These are phyloP conservation scores for Rhagium mordax DNA, from an alignment of 2,888 invertebrate species.

Conservation along the genomic window DNA sequence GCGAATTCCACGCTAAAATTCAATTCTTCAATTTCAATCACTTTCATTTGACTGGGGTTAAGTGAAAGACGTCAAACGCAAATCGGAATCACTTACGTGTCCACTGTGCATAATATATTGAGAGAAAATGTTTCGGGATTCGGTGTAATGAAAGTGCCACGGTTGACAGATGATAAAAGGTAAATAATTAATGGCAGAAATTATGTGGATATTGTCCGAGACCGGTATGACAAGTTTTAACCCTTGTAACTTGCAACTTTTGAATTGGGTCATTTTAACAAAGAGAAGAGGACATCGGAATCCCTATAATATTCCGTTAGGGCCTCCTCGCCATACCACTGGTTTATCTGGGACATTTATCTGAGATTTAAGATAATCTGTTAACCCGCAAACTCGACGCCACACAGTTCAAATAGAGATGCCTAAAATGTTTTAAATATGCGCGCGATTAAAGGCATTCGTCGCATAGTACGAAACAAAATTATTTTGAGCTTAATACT, in stretches of 20 bases:
- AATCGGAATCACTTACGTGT: background rate
- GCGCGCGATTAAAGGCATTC: background rate
- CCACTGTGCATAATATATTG: background rate
- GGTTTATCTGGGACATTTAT: constrained; percentile 33
- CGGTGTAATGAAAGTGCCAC: background rate
- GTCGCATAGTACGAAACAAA: background rate
- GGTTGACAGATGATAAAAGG: constrained; percentile 13
- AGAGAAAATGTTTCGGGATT: background rate
- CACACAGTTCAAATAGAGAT: constrained; percentile 14
- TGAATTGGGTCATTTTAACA: constrained; percentile 25
- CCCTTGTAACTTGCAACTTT: constrained; percentile 31
- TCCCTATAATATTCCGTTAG: constrained; percentile 16
- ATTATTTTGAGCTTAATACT: background rate
- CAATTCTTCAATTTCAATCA: too few relatives aligned
- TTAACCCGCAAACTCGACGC: constrained; percentile 7
- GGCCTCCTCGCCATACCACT: background rate
- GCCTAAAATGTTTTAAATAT: constrained; percentile 17
- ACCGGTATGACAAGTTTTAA: constrained; percentile 24
- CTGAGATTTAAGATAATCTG: constrained; percentile 27
- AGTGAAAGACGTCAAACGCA: too few relatives aligned
- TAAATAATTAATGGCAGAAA: constrained; percentile 27
- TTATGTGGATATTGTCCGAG: constrained; percentile 17
- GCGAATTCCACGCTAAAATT: too few relatives aligned
- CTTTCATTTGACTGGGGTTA: too few relatives aligned
- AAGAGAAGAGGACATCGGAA: constrained; percentile 27